Base-by-base conservation (phyloP, 2,888 invertebrate species). In the Drosophila borealis region DNA sequence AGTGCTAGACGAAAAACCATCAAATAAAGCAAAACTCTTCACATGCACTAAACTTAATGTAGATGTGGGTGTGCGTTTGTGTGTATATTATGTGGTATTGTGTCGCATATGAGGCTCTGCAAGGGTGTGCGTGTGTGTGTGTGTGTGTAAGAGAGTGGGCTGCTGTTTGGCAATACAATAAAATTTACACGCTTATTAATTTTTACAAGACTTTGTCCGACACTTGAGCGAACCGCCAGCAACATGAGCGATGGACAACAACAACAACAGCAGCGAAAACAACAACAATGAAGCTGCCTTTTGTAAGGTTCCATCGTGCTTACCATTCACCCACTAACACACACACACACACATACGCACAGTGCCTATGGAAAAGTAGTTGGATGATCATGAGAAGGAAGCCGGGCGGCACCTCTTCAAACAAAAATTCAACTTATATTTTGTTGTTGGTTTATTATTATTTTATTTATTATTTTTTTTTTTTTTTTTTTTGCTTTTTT, bases 181-280 rank as follows among this genome's bases (percentile, higher is more conserved):
- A 82, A 83, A 83, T 83, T 86, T 83, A 88, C 87, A 86, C 87
- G 82, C 82, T 88, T 83, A 83, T 88, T 83, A 88, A 83, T 88
- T 82, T 82, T 88, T 76, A 82, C 88, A 82, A 82, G 82, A 88
- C 82, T 88, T 85, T 85, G 82, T 80, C 83, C 77, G 88, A 87
- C 84, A 89, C 89, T 83, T 78, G 81, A 84, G 75, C 76, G 61
- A 73, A 73, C 70, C 70, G 64, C 49, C 65, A 74, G 63, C 72
- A 59, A 60, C 67, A 67, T 67, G 73, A 73, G 70, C 73, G 76
- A 70, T 75, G 61, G 55, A 60, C 54, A 72, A 56, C 62, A 64
- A 39, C 57, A 62, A 33, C 57, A 60, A 17, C 51, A 61, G 6
- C 37, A 57, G 14, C 49, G 25, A 10, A 9, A 46, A 4, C 42